Evolutionary conservation across 2,888 invertebrate genomes (phyloP), one percentile per base, ranked within the genome.

Genomic region (Syrphus vitripennis): DNA sequence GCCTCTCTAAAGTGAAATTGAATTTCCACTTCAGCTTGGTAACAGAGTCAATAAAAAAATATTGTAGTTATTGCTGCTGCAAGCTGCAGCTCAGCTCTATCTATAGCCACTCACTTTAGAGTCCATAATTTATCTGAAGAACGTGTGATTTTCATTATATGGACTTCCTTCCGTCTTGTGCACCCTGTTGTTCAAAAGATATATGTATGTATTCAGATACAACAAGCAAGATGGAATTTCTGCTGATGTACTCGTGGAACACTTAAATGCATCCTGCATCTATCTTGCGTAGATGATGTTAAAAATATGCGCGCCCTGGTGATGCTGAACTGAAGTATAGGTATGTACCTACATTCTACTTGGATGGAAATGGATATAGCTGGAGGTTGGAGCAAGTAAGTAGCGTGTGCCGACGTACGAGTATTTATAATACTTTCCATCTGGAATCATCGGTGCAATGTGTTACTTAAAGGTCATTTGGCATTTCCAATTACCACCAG

Each of bases 381-480:
- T 63, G 63, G 63, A 34, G 48, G 31, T n/a, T 50, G 67, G 45
- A 65, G 29, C 29, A 21, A n/a, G 65, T 63, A 31, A 50, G 69
- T 69, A 80, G 77, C 72, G 82, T 76, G 82, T 82, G 86, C 78
- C 70, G 77, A 72, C 69, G 74, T 82, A 59, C 63, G 37, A 48
- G 77, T 86, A 82, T 86, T 78, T 86, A 74, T 82, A 86, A 86
- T 81, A 74, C 53, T 78, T 78, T 82, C 82, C 86, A 86, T 77
- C 72, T 86, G 83, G 79, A 40, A 59, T 59, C 59, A 34, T 34
- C 59, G 50, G 70, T 74, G 77, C 70, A 74, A 78, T 86, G 72
- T 55, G 69, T 74, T 74, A 59, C 72, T 82, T 55, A 76, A 86
- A 86, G 86, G 86, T 86, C 86, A 78, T 82, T 86, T 78, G 53